Evolutionary conservation across 2,113 vertebrate genomes (phyloP).

Genomic region (Chunga burmeisteri): DNA sequence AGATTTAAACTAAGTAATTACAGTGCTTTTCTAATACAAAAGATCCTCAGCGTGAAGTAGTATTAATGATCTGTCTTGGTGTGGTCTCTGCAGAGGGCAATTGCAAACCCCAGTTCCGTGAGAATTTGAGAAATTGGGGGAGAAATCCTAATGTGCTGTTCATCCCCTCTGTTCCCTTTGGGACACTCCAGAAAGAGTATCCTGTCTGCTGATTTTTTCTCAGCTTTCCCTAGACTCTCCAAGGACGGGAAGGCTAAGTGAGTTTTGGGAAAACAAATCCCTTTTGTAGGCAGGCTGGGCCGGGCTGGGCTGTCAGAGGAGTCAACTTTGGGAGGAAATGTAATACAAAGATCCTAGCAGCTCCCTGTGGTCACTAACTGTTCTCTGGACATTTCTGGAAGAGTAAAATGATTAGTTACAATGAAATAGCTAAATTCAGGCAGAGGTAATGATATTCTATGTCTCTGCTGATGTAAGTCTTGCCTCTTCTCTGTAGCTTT

Average conservation of each 20-base stretch:
- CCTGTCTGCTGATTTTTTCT: constrained; percentile 41
- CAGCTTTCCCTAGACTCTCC: constrained; percentile 25
- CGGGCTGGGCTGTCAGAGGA: constrained; percentile 6
- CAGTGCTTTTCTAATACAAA: constrained; percentile 55
- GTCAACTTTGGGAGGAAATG: constrained; percentile 26
- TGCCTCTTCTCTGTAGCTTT: constrained; percentile 1
- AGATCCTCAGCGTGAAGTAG: neutral
- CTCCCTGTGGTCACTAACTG: constrained; percentile 42
- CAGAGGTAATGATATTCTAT: neutral
- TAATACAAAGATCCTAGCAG: constrained; percentile 41
- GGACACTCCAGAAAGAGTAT: constrained; percentile 14
- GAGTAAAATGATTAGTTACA: constrained; percentile 19
- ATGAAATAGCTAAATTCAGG: constrained; percentile 8
- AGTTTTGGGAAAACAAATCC: constrained; percentile 57
- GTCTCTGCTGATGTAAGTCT: neutral
- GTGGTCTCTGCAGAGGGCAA: constrained; percentile 19
- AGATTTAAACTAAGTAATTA: constrained; percentile 52
- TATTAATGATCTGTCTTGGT: constrained; percentile 60
- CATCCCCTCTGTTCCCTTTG: constrained; percentile 21
- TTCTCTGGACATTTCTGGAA: constrained; percentile 45
- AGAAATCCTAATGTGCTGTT: constrained; percentile 46
- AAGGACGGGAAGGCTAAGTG: constrained; percentile 10
- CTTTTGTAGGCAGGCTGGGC: constrained; percentile 34
- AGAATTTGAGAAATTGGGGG: constrained; percentile 38
- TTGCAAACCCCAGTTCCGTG: constrained; percentile 28